Conservation (phyloP, 2,113 vertebrate species). For the Tyrannus savana region DNA sequence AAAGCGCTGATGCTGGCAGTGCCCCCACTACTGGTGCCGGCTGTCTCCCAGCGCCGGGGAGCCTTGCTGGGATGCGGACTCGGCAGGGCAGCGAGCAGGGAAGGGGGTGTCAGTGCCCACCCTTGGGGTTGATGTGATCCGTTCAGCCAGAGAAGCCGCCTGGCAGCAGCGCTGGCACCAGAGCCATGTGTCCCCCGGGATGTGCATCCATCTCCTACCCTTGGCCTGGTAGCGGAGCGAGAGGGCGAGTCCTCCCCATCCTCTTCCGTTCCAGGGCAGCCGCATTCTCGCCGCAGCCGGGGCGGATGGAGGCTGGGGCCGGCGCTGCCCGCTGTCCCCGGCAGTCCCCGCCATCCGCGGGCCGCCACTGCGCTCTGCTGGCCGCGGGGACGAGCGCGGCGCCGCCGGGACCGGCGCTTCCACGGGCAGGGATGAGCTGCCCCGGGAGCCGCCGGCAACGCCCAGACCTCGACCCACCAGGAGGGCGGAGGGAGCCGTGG, state of each 20-base stretch:
- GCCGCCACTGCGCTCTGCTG: constrained; percentile 27
- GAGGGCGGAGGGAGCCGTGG: background rate
- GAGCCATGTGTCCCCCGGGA: background rate
- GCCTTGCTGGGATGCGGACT: rapidly evolving
- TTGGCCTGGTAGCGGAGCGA: background rate
- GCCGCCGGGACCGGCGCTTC: background rate
- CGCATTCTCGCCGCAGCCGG: background rate
- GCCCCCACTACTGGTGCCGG: no score
- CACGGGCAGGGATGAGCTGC: background rate
- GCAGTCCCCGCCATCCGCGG: background rate
- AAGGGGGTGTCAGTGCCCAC: background rate
- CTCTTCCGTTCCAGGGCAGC: background rate
- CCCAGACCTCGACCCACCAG: background rate
- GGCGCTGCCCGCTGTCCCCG: background rate
- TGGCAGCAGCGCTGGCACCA: background rate
- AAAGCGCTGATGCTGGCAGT: background rate
- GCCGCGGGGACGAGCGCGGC: background rate
- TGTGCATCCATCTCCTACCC: background rate
- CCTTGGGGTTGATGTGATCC: rapidly evolving
- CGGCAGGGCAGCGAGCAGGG: background rate
- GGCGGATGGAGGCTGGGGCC: background rate
- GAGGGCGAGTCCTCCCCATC: no score
- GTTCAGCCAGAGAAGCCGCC: background rate
- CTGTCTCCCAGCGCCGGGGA: background rate
- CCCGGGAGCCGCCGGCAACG: background rate